Base-by-base conservation (phyloP, 2,797 vertebrate genomes). In the Typhlichthys eigenmanni region DNA sequence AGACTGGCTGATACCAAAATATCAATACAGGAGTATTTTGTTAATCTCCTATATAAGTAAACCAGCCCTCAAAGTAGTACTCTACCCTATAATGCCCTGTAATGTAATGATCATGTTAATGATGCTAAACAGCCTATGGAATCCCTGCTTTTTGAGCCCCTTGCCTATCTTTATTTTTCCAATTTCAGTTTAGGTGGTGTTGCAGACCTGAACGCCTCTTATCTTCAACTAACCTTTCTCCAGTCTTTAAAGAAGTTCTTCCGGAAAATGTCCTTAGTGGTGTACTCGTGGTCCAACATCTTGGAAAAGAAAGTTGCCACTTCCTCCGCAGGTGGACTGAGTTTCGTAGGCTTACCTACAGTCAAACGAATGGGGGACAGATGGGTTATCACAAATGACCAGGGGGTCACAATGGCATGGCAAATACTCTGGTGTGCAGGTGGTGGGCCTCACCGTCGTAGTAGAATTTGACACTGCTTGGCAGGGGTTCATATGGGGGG, bases 201-300 rank as follows among this genome's bases (percentile, higher is more conserved):
- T 43, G 9, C 9, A 13, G 46, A 13, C 10, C 9, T 50, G 29
- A 64, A 45, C 14, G 17, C 14, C 14, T 47, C 43, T 16, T 48
- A 13, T 53, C 6, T 2, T 64, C n/a, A 56, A 19, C 80, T 81
- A 88, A 98, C 96, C 95, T 95, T 98, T 72, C 94, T 94, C 96
- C 96, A 98, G 87, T 98, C 95, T 80, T 96, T 98, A 83, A 93
- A 96, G 74, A 98, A 98, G 89, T 98, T 98, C 93, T 98, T 98
- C 84, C 95, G 95, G 88, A 98, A 98, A 83, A 95, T 94, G 74
- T 97, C 96, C 84, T 98, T 98, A 60, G 96, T 97, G 81, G 95
- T 97, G 91, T 98, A 98, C 80, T 98, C 96, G 11, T 98, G 96
- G 81, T 98, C 95, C 80, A 98, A 92, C 96, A 98, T 98, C 93